Percentiles rank a stretch among this genome's conserved stretches.
phyloP scores from a whole-genome alignment of 2,113 vertebrate genomes.

The Dicrurus megarhynchus region DNA sequence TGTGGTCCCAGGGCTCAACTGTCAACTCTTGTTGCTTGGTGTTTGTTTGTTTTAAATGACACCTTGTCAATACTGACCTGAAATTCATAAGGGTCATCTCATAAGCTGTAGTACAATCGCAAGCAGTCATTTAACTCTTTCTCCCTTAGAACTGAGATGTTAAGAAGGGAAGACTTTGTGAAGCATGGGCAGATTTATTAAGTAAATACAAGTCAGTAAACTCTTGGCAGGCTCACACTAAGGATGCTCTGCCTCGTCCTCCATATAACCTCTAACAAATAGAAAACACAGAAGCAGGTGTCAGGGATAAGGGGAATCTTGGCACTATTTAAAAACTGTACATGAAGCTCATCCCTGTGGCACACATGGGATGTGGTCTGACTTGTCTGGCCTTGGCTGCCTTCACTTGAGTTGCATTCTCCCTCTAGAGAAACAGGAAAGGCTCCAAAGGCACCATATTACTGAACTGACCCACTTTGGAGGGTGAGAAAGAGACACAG shows the following conservation, averaged over 20 bases:
- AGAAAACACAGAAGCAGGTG: not conserved
- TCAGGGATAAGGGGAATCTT: not conserved
- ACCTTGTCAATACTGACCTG: conserved; percentile 36
- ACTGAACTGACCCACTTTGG: not conserved
- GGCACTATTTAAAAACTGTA: not conserved
- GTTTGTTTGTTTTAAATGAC: conserved; percentile 47
- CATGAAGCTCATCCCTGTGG: not conserved
- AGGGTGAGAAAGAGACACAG: not conserved
- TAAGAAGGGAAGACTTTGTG: not conserved
- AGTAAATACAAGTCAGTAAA: not conserved
- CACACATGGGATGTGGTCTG: not conserved
- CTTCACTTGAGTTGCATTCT: not conserved
- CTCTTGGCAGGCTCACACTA: not conserved
- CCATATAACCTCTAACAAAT: not conserved
- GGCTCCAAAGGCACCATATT: not conserved
- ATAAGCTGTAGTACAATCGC: not conserved
- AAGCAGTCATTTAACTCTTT: conserved; percentile 27
- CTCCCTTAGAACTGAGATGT: not conserved
- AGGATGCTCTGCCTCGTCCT: not conserved
- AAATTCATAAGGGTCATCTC: not conserved
- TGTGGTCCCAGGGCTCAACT: conserved; percentile 24
- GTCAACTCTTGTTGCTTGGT: conserved; percentile 1
- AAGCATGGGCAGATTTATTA: not conserved
- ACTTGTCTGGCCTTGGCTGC: not conserved
- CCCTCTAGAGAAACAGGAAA: not conserved